Conservation (phyloP, 2,888 invertebrate species). For the Emmelina monodactyla region DNA sequence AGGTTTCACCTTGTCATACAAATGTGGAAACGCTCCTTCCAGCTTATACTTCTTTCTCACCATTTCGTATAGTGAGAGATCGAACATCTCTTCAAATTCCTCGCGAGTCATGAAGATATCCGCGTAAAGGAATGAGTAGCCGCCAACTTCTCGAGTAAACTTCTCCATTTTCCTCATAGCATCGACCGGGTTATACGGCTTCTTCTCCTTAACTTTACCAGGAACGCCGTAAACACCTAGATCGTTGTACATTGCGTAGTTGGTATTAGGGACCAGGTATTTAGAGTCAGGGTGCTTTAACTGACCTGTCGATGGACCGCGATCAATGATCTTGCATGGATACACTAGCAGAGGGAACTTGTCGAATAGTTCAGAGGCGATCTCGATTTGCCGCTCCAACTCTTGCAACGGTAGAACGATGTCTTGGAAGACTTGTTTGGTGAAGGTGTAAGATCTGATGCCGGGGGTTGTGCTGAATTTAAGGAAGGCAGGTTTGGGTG, state of each 20-base stretch:
- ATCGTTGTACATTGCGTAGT: slow-evolving; percentile 76
- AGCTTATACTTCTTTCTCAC: slow-evolving; percentile 68
- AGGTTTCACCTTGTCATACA: slow-evolving; percentile 73
- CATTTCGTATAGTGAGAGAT: slow-evolving; percentile 68
- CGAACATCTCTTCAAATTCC: slow-evolving; percentile 75
- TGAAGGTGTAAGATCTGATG: slow-evolving; percentile 72
- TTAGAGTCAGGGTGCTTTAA: slow-evolving; percentile 60
- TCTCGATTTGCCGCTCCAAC: slow-evolving; percentile 69
- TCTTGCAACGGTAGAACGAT: slow-evolving; percentile 72
- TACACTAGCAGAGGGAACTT: slow-evolving; percentile 74
- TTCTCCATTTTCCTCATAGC: slow-evolving; percentile 75
- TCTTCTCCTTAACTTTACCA: slow-evolving; percentile 66
- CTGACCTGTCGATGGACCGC: slow-evolving; percentile 67
- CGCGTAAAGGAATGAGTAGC: slow-evolving; percentile 74
- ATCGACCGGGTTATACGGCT: slow-evolving; percentile 68
- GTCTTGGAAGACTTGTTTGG: slow-evolving; percentile 76
- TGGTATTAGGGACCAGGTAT: slow-evolving; percentile 69
- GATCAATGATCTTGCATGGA: slow-evolving; percentile 72
- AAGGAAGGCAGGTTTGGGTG: slow-evolving; percentile 76
- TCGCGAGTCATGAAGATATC: slow-evolving; percentile 72
- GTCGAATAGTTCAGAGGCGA: slow-evolving; percentile 68
- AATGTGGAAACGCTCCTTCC: slow-evolving; percentile 68
- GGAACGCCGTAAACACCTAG: slow-evolving; percentile 76
- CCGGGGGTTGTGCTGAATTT: slow-evolving; percentile 76
- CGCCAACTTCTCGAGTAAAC: slow-evolving; percentile 72